Base-by-base conservation (phyloP, 2,113 vertebrate genomes). In the Hypocryptadius cinnamomeus region DNA sequence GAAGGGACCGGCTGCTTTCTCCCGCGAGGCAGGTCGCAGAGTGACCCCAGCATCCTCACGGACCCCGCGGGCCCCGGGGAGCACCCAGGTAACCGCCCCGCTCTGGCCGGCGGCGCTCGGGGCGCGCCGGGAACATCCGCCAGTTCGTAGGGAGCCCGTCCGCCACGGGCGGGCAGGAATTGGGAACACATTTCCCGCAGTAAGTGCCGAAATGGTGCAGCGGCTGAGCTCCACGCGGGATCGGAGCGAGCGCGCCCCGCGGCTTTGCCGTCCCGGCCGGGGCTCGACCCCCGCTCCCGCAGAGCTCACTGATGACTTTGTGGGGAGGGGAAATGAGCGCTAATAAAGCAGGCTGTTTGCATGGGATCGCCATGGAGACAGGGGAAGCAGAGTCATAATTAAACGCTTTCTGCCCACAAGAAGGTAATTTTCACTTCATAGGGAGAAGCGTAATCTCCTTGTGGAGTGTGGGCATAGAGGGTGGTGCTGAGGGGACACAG, bases 31-130 rank as follows among this genome's bases (percentile, higher is more conserved):
- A 98, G 99, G 97, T 99, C 99, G 76, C 98, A 98, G 96, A 99
- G 99, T 97, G 99, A 99, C 98, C 99, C 99, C 94, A 99, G 97
- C 98, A 98, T 98, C 98, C 98, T 99, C 96, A 97, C 97, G 31
- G 98, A 99, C 68, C 91, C 98, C 89, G 94, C 96, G 65, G 96
- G 97, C 81, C 51, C 97, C 64, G 97, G 97, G 60, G 97, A 98
- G 96, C 95, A 82, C 95, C 91, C 98, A 98, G 99, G 99, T 99
- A 98, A 97, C 95, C 72, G 37, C 77, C 16, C 56, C 70, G 35
- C 65, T 42, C 21, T 9, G 4, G 13, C 42, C 47, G 76, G 15
- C 33, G 21, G 54, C 56, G 21, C 54, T 57, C 33, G 54, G 28
- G 60, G 79, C 39, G 81, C 69, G 47, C 39, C 45, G 85, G 39